phyloP scores from a whole-genome alignment of 2,888 invertebrate species.

The Eupeodes luniger region DNA sequence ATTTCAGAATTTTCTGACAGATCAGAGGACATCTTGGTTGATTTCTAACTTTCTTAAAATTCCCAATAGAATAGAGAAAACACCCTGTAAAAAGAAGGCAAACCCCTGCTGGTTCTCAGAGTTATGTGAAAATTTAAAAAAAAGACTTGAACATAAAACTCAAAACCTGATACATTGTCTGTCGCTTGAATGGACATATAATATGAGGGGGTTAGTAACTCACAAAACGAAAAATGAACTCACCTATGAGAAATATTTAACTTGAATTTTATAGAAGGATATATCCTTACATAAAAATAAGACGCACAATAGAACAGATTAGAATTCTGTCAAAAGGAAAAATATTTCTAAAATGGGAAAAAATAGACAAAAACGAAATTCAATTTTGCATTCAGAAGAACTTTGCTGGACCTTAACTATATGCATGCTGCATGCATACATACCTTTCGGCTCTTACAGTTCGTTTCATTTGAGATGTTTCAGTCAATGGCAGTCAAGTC shows the following conservation, averaged over 20 bases:
- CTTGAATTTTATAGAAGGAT: not conserved
- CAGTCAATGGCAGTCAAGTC: constrained; percentile 27
- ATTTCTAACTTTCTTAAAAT: too few species aligned
- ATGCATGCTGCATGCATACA: not conserved
- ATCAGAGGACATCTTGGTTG: too few species aligned
- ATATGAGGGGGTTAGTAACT: not conserved
- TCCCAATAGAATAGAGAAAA: not conserved
- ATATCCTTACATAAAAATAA: not conserved
- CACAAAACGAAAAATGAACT: not conserved
- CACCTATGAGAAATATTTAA: constrained; percentile 15
- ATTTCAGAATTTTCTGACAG: too few species aligned
- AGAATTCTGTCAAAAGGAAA: constrained; percentile 31
- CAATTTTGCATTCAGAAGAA: constrained; percentile 46
- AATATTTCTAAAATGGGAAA: constrained; percentile 47
- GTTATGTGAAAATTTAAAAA: not conserved
- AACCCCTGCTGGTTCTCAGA: not conserved
- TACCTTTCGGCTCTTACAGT: constrained; percentile 28
- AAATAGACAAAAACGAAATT: constrained; percentile 8
- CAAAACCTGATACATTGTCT: constrained; percentile 37
- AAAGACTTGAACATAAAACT: constrained; percentile 13
- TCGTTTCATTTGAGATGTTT: constrained; percentile 43
- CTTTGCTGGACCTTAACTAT: constrained; percentile 25
- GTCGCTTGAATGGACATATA: constrained; percentile 46
- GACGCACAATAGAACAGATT: constrained; percentile 8
- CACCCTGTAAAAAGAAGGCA: constrained; percentile 5